Percentiles rank a stretch among this genome's conserved stretches.
Evolutionary conservation across 2,113 vertebrate genomes (phyloP).

Genomic region (Misgurnus anguillicaudatus): DNA sequence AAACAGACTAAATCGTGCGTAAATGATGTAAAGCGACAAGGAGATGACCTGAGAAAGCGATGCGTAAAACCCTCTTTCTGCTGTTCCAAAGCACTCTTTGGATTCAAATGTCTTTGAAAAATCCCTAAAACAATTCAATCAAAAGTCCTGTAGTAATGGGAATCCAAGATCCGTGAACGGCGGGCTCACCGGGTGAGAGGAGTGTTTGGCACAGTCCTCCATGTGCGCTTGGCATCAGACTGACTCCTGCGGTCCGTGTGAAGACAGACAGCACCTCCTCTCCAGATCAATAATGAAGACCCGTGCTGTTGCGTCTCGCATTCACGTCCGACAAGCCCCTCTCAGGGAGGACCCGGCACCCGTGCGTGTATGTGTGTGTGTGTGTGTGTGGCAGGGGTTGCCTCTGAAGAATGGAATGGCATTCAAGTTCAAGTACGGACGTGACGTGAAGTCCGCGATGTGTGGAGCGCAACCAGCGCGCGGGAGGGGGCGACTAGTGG

Average conservation of each 20-base stretch:
- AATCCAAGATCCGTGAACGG: conserved; percentile 67
- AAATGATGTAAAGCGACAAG: neutral
- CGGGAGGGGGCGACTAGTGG: conserved; percentile 84
- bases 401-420: conserved; percentile 89
- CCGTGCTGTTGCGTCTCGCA: conserved; percentile 70
- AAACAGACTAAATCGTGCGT: neutral
- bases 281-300: conserved; percentile 68
- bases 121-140: neutral
- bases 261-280: conserved; percentile 68
- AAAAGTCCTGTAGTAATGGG: conserved; percentile 20
- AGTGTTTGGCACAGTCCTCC: conserved; percentile 74
- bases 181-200: conserved; percentile 67
- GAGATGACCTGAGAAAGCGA: conserved; percentile 17
- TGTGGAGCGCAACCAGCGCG: conserved; percentile 80
- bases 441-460: conserved; percentile 87
- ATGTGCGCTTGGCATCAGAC: conserved; percentile 72
- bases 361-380: conserved; percentile 81
- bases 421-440: conserved; percentile 96
- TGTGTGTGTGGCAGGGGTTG: conserved; percentile 81
- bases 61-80: neutral
- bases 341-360: conserved; percentile 87
- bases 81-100: neutral
- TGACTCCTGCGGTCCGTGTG: conserved; percentile 57
- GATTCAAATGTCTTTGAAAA: neutral
- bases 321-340: conserved; percentile 86